Evolutionary conservation across 2,888 invertebrate genomes (phyloP), one percentile per base, ranked within the genome.

Genomic region (Tanypteryx hageni): DNA sequence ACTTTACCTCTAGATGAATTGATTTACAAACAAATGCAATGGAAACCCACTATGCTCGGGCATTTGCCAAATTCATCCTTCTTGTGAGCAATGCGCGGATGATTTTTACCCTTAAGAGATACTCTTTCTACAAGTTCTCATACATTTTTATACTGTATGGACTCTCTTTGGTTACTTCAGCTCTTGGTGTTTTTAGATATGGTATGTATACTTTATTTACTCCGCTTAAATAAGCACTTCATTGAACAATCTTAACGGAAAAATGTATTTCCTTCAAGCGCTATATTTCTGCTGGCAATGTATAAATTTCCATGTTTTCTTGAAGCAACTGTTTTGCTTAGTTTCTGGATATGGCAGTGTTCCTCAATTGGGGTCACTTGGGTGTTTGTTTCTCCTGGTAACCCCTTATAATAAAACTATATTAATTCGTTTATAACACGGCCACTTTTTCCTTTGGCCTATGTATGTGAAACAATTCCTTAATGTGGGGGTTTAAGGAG

Each of bases 161-260:
- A 89, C 89, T 89, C 16, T 89, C 89, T 14, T 56, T 89, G 18
- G 64, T 44, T 31, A 89, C 89, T 44, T 89, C 89, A 11, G 89
- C 89, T 61, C 44, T 89, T 64, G 89, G 89, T 64, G 89, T 89
- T 31, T 89, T 89, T 64, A 22, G 89, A 89, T 89, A 89, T n/a
- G 89, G 89, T 89, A 58, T 44, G 89, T 89, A 68, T 7, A 22
- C 9, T 31, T 56, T 27, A 18, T 56, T 56, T 16, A 14, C 44
- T 83, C 5, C 82, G 22, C 27, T 27, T 1, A 82, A 82, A 11
- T 31, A 5, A 14, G 44, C 44, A 44, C 5, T 44, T 44, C 44
- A 44, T 44, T 44, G 44, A 44, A 44, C 5, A 44, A 44, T 44
- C 14, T 56, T 8, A 18, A 56, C 56, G 27, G 0, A 56, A 16